Base-by-base conservation (phyloP, 2,888 invertebrate species). In the Meiosimyza decipiens region DNA sequence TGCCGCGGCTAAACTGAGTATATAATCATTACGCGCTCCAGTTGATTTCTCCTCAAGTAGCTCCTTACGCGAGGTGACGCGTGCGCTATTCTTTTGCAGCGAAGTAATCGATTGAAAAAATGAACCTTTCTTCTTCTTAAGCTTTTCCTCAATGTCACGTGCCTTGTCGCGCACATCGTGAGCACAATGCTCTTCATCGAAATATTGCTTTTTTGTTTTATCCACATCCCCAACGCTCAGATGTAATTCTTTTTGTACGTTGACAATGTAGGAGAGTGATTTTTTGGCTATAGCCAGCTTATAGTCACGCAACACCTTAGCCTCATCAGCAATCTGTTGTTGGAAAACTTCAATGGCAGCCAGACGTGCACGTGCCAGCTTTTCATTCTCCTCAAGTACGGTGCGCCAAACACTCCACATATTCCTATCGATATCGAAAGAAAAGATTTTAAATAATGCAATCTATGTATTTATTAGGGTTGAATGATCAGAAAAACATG, bases 401-500 rank as follows among this genome's bases (percentile, higher is more conserved):
- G 95, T 95, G 77, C 96, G 91, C 98, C 98, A 98, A n/a, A 98
- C 97, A 83, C 95, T 95, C 94, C 96, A 96, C 92, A 97, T 95
- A 85, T 97, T 97, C 95, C 98, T 98, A 81, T 16, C 75, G 71
- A 33, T 13, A 18, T 18, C 7, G 54, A n/a, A n/a, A 54, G 54
- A 13, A 54, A 16, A 1, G 1, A 54, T 54, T 16, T 16, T 54
- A 16, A 54, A 15, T 54, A 16, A 54, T 18, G 18, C 54, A 54
- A 54, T 54, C 9, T 18, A 40, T 40, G 6, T 40, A 7, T 40
- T 40, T 40, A 7, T 40, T 40, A 9, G 28, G 28, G 4, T 28
- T 3, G 3, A 28, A 4, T 3, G 28, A 22, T 22, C 2, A 22
- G 22, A 28, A 28, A 28, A 13, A 22, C 6, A 15, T 55, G 55